Evolutionary conservation across 2,888 invertebrate genomes (phyloP), one percentile per base, ranked within the genome.

Genomic region (Scaptomyza reducta): DNA sequence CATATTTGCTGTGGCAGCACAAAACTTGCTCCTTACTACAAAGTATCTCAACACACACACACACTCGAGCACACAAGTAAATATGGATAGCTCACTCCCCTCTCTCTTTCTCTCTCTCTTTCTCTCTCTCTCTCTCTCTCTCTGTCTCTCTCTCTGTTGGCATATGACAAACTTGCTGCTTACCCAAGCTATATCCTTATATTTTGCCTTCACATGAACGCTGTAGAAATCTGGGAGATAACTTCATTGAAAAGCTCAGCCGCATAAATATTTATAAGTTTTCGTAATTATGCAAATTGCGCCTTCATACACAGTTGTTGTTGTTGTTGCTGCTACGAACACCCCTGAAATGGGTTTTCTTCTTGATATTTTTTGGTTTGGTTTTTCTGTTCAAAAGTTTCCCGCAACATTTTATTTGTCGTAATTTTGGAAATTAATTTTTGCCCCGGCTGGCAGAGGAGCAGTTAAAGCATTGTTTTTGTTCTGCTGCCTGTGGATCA

Each of bases 271-370:
- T 87, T 87, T 79, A 84, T 79, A 84, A 84, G 87, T 79, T 83
- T 69, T 45, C 87, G 81, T 79, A 81, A 84, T 84, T 84, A 84
- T 87, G 84, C 79, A 84, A 84, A 87, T 84, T 87, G 73, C 73
- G 64, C 72, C 80, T 84, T 77, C 75, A 80, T 84, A 58, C 65
- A 69, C 55, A 63, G 66, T 73, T 56, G 63, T 65, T 76, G 60
- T 71, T 60, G 62, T 44, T 31, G 25, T 2, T 11, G 29, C 9
- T 42, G 11, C 38, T 11, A 7, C 33, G n/a, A n/a, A 6, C 13
- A 22, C 7, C 5, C 4, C 9, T 2, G 14, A 9, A 3, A 14
- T 38, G 14, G 14, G 7, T n/a, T 14, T 38, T 38, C 2, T n/a
- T 11, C 27, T 22, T 22, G 27, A n/a, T 27, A 5, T 31, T 31